These are phyloP conservation scores for Amphimedon queenslandica DNA, from an alignment of 37 sponge, comb jelly and placozoan genomes.

Conservation along the genomic window DNA sequence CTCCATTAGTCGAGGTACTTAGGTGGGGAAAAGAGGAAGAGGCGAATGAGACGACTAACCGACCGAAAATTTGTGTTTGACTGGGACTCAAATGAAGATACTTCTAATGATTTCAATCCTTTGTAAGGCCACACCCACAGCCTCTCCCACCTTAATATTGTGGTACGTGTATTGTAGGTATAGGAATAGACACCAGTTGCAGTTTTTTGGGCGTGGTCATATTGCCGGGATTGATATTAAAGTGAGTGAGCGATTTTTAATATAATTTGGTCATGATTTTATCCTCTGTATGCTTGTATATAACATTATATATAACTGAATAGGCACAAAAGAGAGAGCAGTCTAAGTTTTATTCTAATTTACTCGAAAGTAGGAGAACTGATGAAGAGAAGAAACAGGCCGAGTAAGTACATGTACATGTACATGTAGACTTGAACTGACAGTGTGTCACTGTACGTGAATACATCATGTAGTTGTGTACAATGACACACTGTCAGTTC, in stretches of 20 bases:
- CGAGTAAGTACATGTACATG: constrained; percentile 41
- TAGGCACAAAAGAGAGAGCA: constrained; percentile 87
- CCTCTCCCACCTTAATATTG: not conserved
- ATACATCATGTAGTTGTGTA: too few species aligned
- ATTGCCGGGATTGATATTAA: constrained; percentile 97
- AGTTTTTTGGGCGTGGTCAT: constrained; percentile 95
- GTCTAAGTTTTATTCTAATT: constrained; percentile 83
- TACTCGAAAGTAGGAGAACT: constrained; percentile 87
- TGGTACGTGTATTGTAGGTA: constrained; percentile 36
- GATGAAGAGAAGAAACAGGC: constrained; percentile 84
- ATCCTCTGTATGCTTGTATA: not conserved
- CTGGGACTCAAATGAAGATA: constrained; percentile 94
- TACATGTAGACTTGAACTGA: too few species aligned
- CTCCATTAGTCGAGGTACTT: constrained; percentile 39
- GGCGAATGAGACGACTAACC: constrained; percentile 69
- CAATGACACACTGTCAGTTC: too few species aligned
- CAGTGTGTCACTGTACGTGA: too few species aligned
- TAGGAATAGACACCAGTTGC: constrained; percentile 82
- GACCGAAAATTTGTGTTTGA: constrained; percentile 99
- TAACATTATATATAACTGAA: not conserved
- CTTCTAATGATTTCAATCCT: constrained; percentile 88
- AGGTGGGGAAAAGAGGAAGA: constrained; percentile 79
- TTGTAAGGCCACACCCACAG: constrained; percentile 35
- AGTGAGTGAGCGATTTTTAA: constrained; percentile 14
- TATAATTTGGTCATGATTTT: not conserved